Evolutionary conservation across 2,797 vertebrate species (phyloP).

Genomic region (Erpetoichthys calabaricus): DNA sequence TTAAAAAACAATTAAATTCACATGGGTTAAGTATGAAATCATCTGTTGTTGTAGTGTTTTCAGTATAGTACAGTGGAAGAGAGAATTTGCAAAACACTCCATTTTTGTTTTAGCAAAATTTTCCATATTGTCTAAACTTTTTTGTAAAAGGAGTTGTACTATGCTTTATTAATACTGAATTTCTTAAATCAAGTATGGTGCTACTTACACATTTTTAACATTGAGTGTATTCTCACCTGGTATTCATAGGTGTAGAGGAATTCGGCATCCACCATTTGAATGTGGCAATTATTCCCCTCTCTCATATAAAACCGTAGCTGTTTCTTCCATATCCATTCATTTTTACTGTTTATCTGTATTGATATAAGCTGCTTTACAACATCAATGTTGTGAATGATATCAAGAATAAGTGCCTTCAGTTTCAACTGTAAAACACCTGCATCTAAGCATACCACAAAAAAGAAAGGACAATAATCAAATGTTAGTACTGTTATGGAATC

Average conservation of each 20-base stretch:
- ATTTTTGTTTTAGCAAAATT: no score
- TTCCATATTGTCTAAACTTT: no score
- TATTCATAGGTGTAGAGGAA: constrained; percentile 92
- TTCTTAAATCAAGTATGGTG: no score
- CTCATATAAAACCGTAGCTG: constrained; percentile 86
- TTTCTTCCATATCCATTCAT: constrained; percentile 86
- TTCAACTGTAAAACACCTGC: constrained; percentile 73
- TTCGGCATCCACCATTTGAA: constrained; percentile 87
- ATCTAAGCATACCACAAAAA: constrained; percentile 40
- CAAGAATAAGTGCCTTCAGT: constrained; percentile 86
- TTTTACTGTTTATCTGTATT: constrained; percentile 47
- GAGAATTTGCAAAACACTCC: no score
- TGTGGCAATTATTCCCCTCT: constrained; percentile 54
- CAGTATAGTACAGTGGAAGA: no score
- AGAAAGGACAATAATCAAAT: background rate
- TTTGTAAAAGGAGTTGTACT: no score
- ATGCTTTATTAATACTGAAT: no score
- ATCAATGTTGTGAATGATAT: constrained; percentile 88
- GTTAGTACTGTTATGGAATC: no score
- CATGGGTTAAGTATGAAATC: no score
- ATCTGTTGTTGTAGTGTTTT: no score
- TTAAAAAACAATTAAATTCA: no score
- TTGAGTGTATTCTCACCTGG: constrained; percentile 52
- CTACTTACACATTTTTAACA: no score
- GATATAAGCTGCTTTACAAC: constrained; percentile 74